Evolutionary conservation across 1,140 invertebrate species (phyloP).

Genomic region (Tyrophagus putrescentiae): DNA sequence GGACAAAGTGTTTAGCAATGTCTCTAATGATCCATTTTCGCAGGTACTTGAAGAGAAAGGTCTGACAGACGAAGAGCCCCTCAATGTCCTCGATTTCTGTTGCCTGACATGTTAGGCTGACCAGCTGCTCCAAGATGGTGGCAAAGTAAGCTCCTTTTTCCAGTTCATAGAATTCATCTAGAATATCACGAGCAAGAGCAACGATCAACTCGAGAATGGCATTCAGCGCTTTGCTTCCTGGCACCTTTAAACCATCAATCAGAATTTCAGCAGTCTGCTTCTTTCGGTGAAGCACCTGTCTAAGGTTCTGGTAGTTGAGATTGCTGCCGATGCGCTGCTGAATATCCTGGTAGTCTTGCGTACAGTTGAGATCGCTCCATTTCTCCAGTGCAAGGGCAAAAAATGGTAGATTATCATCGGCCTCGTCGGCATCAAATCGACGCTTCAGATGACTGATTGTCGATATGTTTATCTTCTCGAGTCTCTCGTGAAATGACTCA

Average conservation of each 20-base stretch:
- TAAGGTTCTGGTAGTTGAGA: slow-evolving; percentile 49
- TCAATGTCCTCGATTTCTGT: slow-evolving; percentile 67
- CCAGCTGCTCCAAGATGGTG: slow-evolving; percentile 39
- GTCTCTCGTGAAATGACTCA: slow-evolving; percentile 63
- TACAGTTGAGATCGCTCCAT: slow-evolving; percentile 69
- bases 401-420: slow-evolving; percentile 48
- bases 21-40: slow-evolving; percentile 58
- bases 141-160: too few relatives aligned
- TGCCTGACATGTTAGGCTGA: slow-evolving; percentile 49
- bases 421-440: slow-evolving; percentile 49
- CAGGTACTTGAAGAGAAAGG: slow-evolving; percentile 73
- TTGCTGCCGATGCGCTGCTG: slow-evolving; percentile 48
- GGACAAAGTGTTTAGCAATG: slow-evolving; percentile 39
- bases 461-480: slow-evolving; percentile 57
- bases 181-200: slow-evolving; percentile 64
- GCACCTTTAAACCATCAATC: slow-evolving; percentile 50
- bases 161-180: slow-evolving; percentile 67
- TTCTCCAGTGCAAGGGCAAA: slow-evolving; percentile 66
- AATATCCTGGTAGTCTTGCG: slow-evolving; percentile 54
- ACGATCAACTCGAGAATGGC: slow-evolving; percentile 67
- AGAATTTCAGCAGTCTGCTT: slow-evolving; percentile 54
- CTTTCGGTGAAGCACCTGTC: slow-evolving; percentile 57
- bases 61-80: slow-evolving; percentile 60
- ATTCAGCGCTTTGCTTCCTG: slow-evolving; percentile 54
- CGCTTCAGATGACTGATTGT: slow-evolving; percentile 50